These are phyloP conservation scores for Thripadectes ignobilis DNA, from an alignment of 2,797 vertebrate genomes.

Conservation along the genomic window DNA sequence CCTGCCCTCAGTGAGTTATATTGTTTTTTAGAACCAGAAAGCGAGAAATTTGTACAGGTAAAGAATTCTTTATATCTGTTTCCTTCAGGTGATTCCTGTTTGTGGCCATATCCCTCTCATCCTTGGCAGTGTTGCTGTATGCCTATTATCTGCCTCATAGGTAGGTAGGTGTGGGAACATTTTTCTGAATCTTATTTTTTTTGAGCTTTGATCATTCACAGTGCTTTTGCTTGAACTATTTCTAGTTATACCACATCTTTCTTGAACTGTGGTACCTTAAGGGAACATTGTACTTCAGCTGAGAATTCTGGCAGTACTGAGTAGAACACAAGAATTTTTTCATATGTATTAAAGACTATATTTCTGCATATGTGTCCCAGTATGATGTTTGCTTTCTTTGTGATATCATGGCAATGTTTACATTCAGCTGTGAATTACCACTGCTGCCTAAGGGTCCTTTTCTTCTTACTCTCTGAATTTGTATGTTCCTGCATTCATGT, in stretches of 20 bases:
- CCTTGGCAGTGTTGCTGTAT: neutral
- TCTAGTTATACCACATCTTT: neutral
- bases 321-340: neutral
- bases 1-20: neutral
- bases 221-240: neutral
- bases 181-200: neutral
- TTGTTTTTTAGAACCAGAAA: neutral
- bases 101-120: neutral
- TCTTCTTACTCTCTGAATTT: neutral
- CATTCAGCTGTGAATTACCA: neutral
- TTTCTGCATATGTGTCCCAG: neutral
- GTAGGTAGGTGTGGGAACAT: neutral
- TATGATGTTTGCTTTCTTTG: neutral
- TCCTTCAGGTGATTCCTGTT: neutral
- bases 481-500: neutral
- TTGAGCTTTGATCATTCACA: neutral
- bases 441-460: neutral
- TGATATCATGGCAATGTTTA: neutral
- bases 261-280: neutral
- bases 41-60: neutral
- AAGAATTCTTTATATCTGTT: neutral
- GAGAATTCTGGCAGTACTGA: neutral
- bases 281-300: neutral
- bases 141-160: neutral
- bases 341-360: neutral